phyloP scores from a whole-genome alignment of 2,113 vertebrate genomes.

The Coptodon rendalli region DNA sequence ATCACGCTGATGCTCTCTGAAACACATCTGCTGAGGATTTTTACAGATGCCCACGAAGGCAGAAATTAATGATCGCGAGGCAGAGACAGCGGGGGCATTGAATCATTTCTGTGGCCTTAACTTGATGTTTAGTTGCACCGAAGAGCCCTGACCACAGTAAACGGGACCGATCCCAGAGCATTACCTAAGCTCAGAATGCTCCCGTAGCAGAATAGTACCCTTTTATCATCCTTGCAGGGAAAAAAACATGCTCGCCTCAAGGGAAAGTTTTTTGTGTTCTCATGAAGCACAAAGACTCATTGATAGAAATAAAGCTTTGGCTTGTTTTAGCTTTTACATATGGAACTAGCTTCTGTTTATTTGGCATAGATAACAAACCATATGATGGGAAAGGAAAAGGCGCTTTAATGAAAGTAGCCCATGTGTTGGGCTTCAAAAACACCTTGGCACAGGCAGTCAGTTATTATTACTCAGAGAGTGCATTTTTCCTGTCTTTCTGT shows the following conservation, averaged over 20 bases:
- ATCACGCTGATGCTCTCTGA: conserved; percentile 5
- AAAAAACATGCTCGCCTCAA: neutral
- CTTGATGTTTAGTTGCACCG: conserved; percentile 35
- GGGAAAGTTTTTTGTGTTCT: conserved; percentile 1
- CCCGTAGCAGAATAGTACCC: conserved; percentile 16
- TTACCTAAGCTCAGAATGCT: conserved; percentile 46
- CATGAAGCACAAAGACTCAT: conserved; percentile 1
- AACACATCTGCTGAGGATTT: conserved; percentile 17
- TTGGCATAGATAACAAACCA: neutral
- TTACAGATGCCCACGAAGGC: conserved; percentile 11
- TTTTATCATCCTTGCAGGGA: conserved; percentile 27
- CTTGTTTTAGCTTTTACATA: neutral
- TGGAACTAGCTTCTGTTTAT: conserved; percentile 5
- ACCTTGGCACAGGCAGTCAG: conserved; percentile 29
- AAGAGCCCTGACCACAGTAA: conserved; percentile 39
- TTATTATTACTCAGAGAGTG: conserved; percentile 33
- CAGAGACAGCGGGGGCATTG: conserved; percentile 18
- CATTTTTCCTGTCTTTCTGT: conserved; percentile 28
- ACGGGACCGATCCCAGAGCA: conserved; percentile 41
- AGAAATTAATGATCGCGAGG: conserved; percentile 5
- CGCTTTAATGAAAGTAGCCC: conserved; percentile 18
- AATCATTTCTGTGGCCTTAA: conserved; percentile 49
- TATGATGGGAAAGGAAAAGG: conserved; percentile 8
- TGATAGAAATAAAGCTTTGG: neutral
- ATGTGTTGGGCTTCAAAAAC: conserved; percentile 34